Evolutionary conservation across 1,140 invertebrate genomes (phyloP).

Genomic region (Aphelinus certus): DNA sequence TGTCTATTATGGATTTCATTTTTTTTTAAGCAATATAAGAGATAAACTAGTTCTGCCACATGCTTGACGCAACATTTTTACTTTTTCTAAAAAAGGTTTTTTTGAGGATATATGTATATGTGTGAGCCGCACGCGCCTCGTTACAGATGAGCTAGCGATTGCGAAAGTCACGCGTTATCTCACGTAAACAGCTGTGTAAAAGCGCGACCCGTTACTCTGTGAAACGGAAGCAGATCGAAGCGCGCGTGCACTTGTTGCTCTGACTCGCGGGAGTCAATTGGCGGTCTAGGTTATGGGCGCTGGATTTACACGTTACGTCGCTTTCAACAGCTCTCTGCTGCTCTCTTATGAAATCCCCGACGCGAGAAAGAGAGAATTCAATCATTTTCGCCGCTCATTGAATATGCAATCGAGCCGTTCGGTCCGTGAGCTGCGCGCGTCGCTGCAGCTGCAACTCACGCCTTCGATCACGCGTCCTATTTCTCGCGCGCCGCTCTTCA

Average conservation of each 20-base stretch:
- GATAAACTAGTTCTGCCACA: too few relatives aligned
- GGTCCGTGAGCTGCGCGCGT: too few relatives aligned
- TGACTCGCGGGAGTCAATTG: slow-evolving; percentile 13
- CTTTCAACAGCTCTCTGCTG: too few relatives aligned
- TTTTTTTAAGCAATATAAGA: too few relatives aligned
- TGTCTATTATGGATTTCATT: too few relatives aligned
- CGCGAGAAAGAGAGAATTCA: not conserved
- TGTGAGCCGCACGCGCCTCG: too few relatives aligned
- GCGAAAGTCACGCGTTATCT: slow-evolving; percentile 6
- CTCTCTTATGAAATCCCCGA: slow-evolving; percentile 3
- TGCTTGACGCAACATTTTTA: too few relatives aligned
- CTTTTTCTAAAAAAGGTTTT: too few relatives aligned
- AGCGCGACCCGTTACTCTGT: not conserved
- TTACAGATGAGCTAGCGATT: not conserved
- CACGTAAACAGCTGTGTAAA: not conserved
- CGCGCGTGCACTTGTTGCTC: not conserved
- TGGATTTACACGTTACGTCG: not conserved
- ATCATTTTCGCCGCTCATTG: not conserved
- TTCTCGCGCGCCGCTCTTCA: too few relatives aligned
- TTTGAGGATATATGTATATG: too few relatives aligned
- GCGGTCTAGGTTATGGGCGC: slow-evolving; percentile 24
- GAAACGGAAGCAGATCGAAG: slow-evolving; percentile 8
- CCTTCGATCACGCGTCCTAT: too few relatives aligned
- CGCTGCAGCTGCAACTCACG: too few relatives aligned
- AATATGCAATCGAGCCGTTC: not conserved